phyloP scores from a whole-genome alignment of 1,140 invertebrate genomes.

The Adoxophyes honmai region DNA sequence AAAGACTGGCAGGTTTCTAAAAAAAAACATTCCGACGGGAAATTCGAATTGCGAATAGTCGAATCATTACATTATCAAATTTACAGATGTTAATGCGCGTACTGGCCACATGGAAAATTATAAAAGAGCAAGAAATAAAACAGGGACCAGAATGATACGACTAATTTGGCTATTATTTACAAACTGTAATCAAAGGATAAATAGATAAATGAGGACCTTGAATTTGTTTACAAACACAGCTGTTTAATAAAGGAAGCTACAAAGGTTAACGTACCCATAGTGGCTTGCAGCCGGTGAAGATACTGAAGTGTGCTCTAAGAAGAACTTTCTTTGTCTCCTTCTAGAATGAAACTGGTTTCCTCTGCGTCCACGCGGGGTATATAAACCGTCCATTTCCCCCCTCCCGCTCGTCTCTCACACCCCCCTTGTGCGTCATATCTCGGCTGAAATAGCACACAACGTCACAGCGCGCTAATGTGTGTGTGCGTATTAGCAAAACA shows the following conservation, averaged over 20 bases:
- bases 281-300: conserved; percentile 34
- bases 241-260: neutral
- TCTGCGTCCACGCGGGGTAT: conserved; percentile 51
- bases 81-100: no score
- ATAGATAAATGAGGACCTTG: conserved; percentile 1
- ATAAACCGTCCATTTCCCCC: conserved; percentile 47
- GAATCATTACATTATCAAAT: no score
- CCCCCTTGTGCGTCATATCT: conserved; percentile 39
- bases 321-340: conserved; percentile 52
- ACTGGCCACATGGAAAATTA: no score
- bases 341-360: conserved; percentile 51
- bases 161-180: neutral
- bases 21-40: no score
- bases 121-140: no score
- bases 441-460: neutral
- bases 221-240: conserved; percentile 10
- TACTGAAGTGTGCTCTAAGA: conserved; percentile 28
- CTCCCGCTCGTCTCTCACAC: no score
- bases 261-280: conserved; percentile 59
- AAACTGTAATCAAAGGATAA: conserved; percentile 7
- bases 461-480: neutral
- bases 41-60: no score
- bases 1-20: no score
- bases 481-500: neutral
- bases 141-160: no score